These are phyloP conservation scores for Ifrita kowaldi DNA, from an alignment of 2,113 vertebrate genomes.

Conservation along the genomic window DNA sequence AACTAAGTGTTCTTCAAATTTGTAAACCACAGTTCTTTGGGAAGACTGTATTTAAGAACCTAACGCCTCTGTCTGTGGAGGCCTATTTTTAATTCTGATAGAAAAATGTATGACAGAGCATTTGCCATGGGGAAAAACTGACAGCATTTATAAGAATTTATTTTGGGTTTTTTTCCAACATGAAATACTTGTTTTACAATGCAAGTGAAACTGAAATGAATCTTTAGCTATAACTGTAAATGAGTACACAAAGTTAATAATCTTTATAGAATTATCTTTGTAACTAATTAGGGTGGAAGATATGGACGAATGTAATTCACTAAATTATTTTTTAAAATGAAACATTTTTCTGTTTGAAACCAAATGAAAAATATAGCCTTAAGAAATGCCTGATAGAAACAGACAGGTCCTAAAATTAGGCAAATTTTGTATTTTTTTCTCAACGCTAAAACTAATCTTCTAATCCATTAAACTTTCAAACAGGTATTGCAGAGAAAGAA, in stretches of 20 bases:
- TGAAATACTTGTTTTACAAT: conserved; percentile 77
- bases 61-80: conserved; percentile 66
- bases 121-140: conserved; percentile 74
- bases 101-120: conserved; percentile 71
- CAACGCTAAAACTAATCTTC: conserved; percentile 76
- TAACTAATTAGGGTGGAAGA: conserved; percentile 82
- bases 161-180: conserved; percentile 65
- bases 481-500: conserved; percentile 77
- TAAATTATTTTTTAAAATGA: conserved; percentile 85
- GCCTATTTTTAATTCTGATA: conserved; percentile 70
- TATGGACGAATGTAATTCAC: conserved; percentile 81
- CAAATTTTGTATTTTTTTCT: conserved; percentile 76
- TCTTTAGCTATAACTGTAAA: conserved; percentile 83
- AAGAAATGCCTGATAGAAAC: conserved; percentile 77
- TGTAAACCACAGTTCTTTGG: conserved; percentile 67
- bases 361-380: conserved; percentile 84
- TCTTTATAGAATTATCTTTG: conserved; percentile 79
- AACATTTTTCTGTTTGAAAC: conserved; percentile 78
- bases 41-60: conserved; percentile 72
- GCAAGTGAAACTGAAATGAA: conserved; percentile 74
- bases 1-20: conserved; percentile 78
- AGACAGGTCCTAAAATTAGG: conserved; percentile 73
- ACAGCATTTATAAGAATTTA: conserved; percentile 74
- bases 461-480: conserved; percentile 78
- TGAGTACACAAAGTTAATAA: conserved; percentile 77